Conservation (phyloP, 2,797 vertebrate species). For the Allobates femoralis region DNA sequence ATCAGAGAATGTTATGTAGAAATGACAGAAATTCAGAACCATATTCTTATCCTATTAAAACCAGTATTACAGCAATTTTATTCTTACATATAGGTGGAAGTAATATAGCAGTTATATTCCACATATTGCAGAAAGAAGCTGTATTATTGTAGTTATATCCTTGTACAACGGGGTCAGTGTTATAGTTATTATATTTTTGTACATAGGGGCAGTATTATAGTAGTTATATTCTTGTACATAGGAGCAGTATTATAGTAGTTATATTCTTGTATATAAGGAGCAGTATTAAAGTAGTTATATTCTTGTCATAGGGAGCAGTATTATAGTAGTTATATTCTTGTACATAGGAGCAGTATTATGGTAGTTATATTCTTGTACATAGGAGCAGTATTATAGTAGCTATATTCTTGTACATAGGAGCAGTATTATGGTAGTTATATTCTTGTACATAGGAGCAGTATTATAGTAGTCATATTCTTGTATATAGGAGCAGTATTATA, state of each 20-base stretch:
- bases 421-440: constrained; percentile 4
- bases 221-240: background rate
- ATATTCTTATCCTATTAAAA: background rate
- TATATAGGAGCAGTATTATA: background rate
- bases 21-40: background rate
- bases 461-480: constrained; percentile 3
- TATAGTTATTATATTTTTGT: background rate
- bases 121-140: background rate
- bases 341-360: background rate
- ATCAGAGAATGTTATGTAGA: background rate
- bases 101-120: background rate
- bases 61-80: background rate
- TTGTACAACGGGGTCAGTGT: background rate
- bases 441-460: background rate
- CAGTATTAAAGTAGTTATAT: background rate
- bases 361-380: background rate
- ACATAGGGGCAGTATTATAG: background rate
- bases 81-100: background rate
- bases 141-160: background rate
- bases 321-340: background rate
- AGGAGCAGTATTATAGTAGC: background rate
- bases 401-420: background rate
- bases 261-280: background rate
- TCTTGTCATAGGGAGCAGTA: background rate
- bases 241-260: constrained; percentile 4